Base-by-base conservation (phyloP, 2,797 vertebrate genomes). In the Coluber constrictor region DNA sequence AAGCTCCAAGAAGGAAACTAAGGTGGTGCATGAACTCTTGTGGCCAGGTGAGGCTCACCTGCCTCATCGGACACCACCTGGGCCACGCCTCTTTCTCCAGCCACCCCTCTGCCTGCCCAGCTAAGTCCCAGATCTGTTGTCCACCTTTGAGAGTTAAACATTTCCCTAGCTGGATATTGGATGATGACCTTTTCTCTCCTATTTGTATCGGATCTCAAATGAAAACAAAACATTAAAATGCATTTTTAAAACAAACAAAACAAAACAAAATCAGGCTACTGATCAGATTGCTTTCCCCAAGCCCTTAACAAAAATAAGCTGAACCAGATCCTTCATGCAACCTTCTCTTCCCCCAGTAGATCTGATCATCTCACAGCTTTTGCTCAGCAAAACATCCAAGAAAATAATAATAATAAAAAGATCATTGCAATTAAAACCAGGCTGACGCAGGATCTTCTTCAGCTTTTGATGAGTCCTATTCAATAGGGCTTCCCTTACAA, bases 391-490 rank as follows among this genome's bases (percentile, higher is more conserved):
- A 88, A 91, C 16, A 70, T 27, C 60, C 60, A 20, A 43, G 13
- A 10, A 60, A 32, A 16, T 15, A 25, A 55, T 3, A 12, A 12
- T 55, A 3, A 61, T 12, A 23, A n/a, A 54, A 57, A 83, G 51
- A 86, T 93, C 93, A 94, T 90, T 79, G 93, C 95, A 9, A 47
- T 60, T 94, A 92, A 57, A 56, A 70, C 92, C 89, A 2, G 5
- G 90, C 0, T 3, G 1, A 23, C 91, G 6, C 8, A 66, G 94
- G 63, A 92, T 25, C 8, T 29, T 0, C 1, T 12, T 32, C 47
- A 10, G 83, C 18, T 92, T 96, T 94, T 90, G 91, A 92, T 89
- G 93, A 91, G 15, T 92, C 4, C 43, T 95, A 25, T 4, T 91
- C 93, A 93, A 59, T 29, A 11, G 79, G 18, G 91, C 94, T 92